Conservation (phyloP, 23 tunicate genomes). For the Trididemnum nubilum region DNA sequence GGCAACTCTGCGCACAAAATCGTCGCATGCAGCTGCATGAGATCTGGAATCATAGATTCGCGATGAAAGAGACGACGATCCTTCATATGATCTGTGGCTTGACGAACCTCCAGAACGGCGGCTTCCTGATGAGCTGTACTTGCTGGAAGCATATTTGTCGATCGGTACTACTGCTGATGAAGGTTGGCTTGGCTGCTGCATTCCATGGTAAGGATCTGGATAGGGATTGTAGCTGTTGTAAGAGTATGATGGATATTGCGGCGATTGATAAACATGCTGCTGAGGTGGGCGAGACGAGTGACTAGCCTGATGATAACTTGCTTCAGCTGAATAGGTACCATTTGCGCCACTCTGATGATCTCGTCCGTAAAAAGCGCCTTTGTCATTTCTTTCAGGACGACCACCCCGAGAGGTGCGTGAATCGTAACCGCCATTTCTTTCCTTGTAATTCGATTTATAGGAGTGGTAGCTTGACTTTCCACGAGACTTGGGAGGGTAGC, state of each 20-base stretch:
- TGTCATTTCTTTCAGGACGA: slow-evolving; percentile 26
- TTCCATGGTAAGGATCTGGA: background rate
- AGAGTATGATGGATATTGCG: slow-evolving; percentile 1
- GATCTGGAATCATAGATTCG: slow-evolving; percentile 81
- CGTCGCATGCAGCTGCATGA: slow-evolving; percentile 96
- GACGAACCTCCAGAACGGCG: slow-evolving; percentile 35
- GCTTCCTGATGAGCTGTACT: slow-evolving; percentile 31
- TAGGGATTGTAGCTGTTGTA: slow-evolving; percentile 12
- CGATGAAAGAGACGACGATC: slow-evolving; percentile 12
- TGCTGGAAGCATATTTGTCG: slow-evolving; percentile 26
- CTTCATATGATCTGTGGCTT: slow-evolving; percentile 16
- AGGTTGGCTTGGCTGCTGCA: slow-evolving; percentile 41
- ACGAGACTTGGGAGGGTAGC: background rate
- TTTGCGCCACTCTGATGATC: slow-evolving; percentile 16
- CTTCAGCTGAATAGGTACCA: slow-evolving; percentile 21
- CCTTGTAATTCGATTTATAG: background rate
- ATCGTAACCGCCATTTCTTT: background rate
- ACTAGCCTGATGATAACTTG: background rate
- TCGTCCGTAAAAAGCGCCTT: no score
- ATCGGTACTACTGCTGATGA: slow-evolving; percentile 41
- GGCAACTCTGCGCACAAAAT: slow-evolving; percentile 90
- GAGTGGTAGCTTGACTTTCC: background rate
- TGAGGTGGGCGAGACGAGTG: background rate
- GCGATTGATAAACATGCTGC: slow-evolving; percentile 7
- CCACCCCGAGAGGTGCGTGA: background rate